phyloP scores from a whole-genome alignment of 2,797 vertebrate species.

The Enteromius viviparus region DNA sequence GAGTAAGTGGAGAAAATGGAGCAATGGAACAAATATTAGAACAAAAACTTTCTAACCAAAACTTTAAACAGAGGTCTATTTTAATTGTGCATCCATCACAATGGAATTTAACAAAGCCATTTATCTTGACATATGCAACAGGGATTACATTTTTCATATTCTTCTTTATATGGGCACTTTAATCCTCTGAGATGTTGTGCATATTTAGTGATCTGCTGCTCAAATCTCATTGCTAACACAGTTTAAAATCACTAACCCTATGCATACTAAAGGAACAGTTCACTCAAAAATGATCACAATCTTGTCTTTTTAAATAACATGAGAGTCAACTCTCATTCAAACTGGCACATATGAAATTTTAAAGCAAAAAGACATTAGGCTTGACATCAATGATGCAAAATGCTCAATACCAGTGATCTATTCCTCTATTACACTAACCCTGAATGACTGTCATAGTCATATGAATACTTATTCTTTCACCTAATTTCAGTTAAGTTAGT shows the following conservation, averaged over 20 bases:
- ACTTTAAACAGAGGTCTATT: slow-evolving; percentile 24
- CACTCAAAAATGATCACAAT: neutral
- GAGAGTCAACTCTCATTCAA: neutral
- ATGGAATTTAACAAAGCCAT: slow-evolving; percentile 27
- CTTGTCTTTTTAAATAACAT: neutral
- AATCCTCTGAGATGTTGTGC: neutral
- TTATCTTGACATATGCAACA: slow-evolving; percentile 3
- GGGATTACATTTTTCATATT: neutral
- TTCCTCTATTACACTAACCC: neutral
- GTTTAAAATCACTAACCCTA: neutral
- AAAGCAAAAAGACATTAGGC: neutral
- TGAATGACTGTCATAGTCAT: neutral
- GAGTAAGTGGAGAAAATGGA: slow-evolving; percentile 13
- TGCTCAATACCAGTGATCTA: neutral
- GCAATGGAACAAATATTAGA: slow-evolving; percentile 14
- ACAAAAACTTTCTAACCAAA: neutral
- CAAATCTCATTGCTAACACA: neutral
- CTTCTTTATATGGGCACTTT: neutral
- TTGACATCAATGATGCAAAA: neutral
- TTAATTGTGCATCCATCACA: slow-evolving; percentile 21
- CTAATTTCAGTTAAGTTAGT: neutral
- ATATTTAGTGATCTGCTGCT: neutral
- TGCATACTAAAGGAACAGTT: neutral
- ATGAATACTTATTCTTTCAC: neutral
- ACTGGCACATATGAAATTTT: neutral